Evolutionary conservation across 2,888 invertebrate genomes (phyloP).

Genomic region (Aethes cnicana): DNA sequence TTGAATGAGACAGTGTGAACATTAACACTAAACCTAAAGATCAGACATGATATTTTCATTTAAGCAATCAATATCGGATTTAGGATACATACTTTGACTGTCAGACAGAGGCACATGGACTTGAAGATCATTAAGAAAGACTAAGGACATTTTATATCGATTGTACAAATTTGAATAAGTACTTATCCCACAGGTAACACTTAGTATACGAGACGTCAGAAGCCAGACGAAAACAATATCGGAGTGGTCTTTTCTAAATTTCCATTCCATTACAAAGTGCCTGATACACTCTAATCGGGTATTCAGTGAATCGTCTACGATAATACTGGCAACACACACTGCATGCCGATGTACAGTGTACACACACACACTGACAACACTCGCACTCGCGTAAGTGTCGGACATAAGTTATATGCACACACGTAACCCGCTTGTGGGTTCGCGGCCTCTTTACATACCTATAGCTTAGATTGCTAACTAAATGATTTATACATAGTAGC

Average conservation of each 20-base stretch:
- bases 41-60: too few relatives aligned
- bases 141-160: too few relatives aligned
- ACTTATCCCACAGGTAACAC: too few relatives aligned
- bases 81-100: too few relatives aligned
- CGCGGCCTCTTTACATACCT: slow-evolving; percentile 52
- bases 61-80: too few relatives aligned
- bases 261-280: slow-evolving; percentile 31
- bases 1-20: too few relatives aligned
- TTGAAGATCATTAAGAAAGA: too few relatives aligned
- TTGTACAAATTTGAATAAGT: too few relatives aligned
- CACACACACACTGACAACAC: slow-evolving; percentile 43
- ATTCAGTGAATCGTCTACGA: slow-evolving; percentile 52
- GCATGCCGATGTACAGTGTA: slow-evolving; percentile 63
- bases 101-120: too few relatives aligned
- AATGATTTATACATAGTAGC: slow-evolving; percentile 21
- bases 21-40: too few relatives aligned
- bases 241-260: slow-evolving; percentile 19
- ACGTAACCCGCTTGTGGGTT: slow-evolving; percentile 44
- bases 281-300: slow-evolving; percentile 66
- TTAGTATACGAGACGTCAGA: neutral
- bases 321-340: slow-evolving; percentile 53
- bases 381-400: slow-evolving; percentile 29
- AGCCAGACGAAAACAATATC: slow-evolving; percentile 12
- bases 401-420: slow-evolving; percentile 37
- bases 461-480: slow-evolving; percentile 28